Conservation (phyloP, 2,888 invertebrate species). For the Antheraea assamensis region DNA sequence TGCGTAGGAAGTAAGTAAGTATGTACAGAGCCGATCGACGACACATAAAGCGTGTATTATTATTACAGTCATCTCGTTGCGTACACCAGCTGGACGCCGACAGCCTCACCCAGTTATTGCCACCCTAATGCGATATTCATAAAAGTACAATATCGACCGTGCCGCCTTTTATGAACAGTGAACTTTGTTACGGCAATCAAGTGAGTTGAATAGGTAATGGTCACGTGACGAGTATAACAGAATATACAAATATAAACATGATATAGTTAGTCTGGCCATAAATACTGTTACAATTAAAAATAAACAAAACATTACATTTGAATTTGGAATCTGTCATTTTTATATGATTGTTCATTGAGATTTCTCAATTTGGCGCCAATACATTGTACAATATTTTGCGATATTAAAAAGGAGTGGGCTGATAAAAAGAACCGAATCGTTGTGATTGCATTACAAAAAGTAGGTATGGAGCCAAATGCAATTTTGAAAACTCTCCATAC, state of each 20-base stretch:
- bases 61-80: conserved; percentile 40
- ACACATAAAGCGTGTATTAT: conserved; percentile 42
- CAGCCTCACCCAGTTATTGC: conserved; percentile 48
- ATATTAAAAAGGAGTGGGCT: no score
- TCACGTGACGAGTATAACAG: conserved; percentile 22
- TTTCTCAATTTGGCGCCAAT: no score
- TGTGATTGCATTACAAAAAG: no score
- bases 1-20: conserved; percentile 18
- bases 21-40: not conserved
- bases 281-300: no score
- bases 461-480: no score
- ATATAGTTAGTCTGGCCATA: no score
- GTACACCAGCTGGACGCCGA: conserved; percentile 53
- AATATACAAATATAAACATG: conserved; percentile 25
- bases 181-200: conserved; percentile 17
- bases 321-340: no score
- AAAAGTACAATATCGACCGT: conserved; percentile 40
- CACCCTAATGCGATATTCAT: conserved; percentile 40
- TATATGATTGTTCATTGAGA: no score
- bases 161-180: conserved; percentile 31
- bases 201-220: conserved; percentile 13
- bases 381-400: no score
- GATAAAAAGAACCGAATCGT: no score
- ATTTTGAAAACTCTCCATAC: no score
- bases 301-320: no score